Evolutionary conservation across 2,888 invertebrate species (phyloP), one percentile per base, ranked within the genome.

Genomic region (Epinotia nisella): DNA sequence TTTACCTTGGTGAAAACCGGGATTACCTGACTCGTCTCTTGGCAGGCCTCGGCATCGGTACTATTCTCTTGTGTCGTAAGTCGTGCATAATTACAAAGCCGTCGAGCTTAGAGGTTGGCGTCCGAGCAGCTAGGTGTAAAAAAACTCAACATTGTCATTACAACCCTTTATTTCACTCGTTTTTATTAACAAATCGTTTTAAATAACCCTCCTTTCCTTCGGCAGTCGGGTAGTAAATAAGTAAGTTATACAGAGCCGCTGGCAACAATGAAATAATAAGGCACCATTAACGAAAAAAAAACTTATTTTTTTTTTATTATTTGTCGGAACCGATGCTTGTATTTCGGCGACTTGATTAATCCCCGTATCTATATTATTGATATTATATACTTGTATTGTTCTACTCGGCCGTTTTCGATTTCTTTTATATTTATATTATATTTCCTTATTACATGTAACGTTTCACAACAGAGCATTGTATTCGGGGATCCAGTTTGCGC

Each of bases 311-410:
- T 45, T 61, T 49, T 24, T 61, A 9, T 61, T 10, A 24, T n/a
- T 24, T 45, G 45, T 51, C 35, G 29, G 51, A 11, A 7, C 41
- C 17, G 29, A 59, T 65, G 74, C 45, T 45, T 70, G 70, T 35
- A 65, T 70, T 74, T 74, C 74, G 74, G 19, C 74, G 74, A 74
- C 64, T 51, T 58, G 70, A 65, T 70, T 70, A 70, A 65, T 65
- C 58, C 58, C 3, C 64, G 51, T 64, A 70, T 74, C 24, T 74
- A 53, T 74, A 59, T 55, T 64, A 74, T 74, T 24, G 70, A 60
- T 74, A 59, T 55, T 53, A 59, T 74, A 60, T 69, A 74, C 69
- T 70, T 53, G 41, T 70, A 65, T 70, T 65, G 64, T 74, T 64
- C 53, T 72, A 70, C 45, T 62, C 55, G 53, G 72, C 67, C 67